Percentiles rank a stretch among this genome's conserved stretches.
phyloP scores from a whole-genome alignment of 2,797 vertebrate species.

The Lepus townsendii region DNA sequence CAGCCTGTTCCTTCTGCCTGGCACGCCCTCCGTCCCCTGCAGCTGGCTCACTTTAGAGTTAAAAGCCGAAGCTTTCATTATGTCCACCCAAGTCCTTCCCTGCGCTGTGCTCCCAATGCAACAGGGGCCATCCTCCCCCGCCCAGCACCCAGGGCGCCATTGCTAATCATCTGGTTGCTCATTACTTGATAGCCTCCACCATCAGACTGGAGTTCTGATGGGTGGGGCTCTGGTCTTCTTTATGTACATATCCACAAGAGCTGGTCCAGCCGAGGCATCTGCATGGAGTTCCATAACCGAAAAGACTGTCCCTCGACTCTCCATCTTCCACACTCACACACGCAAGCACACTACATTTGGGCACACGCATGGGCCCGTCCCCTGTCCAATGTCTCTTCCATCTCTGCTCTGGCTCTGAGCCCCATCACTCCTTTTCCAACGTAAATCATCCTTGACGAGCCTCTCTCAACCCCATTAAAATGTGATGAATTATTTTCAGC shows the following conservation, averaged over 20 bases:
- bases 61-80: not conserved
- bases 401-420: not conserved
- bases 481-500: constrained; percentile 81
- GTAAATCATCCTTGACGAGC: constrained; percentile 64
- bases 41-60: not conserved
- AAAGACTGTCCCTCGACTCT: not conserved
- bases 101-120: not conserved
- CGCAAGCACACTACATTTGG: not conserved
- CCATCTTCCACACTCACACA: not conserved
- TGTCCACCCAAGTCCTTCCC: not conserved
- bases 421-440: not conserved
- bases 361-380: not conserved
- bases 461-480: constrained; percentile 70
- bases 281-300: not conserved
- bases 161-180: no score
- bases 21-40: not conserved
- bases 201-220: not conserved
- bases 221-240: not conserved
- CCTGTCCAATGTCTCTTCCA: not conserved
- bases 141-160: no score
- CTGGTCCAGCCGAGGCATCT: not conserved
- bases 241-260: not conserved
- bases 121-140: not conserved
- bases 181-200: not conserved
- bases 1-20: not conserved